Evolutionary conservation across 2,797 vertebrate genomes (phyloP).

Genomic region (Eurystomus glaucurus): DNA sequence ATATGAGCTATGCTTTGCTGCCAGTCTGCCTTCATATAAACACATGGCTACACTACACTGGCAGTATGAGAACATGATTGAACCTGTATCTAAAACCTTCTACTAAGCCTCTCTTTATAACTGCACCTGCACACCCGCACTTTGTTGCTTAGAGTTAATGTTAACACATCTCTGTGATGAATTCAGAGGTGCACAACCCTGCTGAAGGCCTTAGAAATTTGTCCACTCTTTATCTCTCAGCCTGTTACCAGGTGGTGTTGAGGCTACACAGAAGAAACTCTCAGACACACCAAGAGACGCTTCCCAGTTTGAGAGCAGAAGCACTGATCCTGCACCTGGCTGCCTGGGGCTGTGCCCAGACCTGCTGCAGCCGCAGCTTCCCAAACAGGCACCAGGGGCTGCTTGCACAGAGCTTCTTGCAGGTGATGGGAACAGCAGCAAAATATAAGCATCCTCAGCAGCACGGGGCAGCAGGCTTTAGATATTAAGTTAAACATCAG

Average conservation of each 20-base stretch:
- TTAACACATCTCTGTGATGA: not conserved
- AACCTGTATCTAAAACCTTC: not conserved
- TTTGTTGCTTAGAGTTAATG: not conserved
- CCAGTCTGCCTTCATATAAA: not conserved
- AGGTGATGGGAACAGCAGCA: not conserved
- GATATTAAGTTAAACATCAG: not conserved
- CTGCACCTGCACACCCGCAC: not conserved
- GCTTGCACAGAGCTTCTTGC: not conserved
- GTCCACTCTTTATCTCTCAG: not conserved
- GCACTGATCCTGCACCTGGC: not conserved
- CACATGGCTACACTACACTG: fast-evolving
- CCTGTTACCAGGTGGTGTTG: not conserved
- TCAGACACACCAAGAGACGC: not conserved
- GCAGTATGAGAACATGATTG: not conserved
- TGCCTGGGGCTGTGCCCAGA: not conserved
- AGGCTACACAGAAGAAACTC: not conserved
- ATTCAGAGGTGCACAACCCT: not conserved
- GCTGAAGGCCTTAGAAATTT: not conserved
- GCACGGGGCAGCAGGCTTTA: fast-evolving
- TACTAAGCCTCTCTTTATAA: not conserved
- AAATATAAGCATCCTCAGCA: not conserved
- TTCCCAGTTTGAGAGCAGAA: not conserved
- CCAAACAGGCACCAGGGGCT: not conserved
- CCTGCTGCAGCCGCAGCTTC: not conserved
- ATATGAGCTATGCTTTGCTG: not conserved